These are phyloP conservation scores for Mya arenaria DNA, from an alignment of 1,140 invertebrate species.

Conservation along the genomic window DNA sequence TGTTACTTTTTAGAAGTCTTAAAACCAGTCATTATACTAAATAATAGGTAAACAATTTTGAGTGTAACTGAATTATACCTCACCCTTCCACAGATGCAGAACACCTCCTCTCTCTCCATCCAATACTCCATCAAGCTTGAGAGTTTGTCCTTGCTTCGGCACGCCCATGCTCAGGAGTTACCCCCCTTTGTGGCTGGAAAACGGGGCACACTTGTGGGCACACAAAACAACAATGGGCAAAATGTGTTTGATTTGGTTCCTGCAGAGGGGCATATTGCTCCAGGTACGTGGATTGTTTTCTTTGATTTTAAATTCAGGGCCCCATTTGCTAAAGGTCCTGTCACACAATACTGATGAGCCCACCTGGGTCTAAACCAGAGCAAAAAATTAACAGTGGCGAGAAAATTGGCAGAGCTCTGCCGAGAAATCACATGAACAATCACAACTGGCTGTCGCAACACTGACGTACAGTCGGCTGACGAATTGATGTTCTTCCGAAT, in stretches of 20 bases:
- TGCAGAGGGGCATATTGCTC: conserved; percentile 75
- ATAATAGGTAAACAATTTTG: too few relatives aligned
- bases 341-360: too few relatives aligned
- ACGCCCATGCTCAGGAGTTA: conserved; percentile 71
- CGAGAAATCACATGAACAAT: neutral
- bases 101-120: conserved; percentile 77
- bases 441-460: too few relatives aligned
- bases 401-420: neutral
- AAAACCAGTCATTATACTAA: too few relatives aligned
- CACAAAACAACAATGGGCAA: conserved; percentile 79
- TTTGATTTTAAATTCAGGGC: too few relatives aligned
- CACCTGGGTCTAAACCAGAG: too few relatives aligned
- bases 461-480: too few relatives aligned
- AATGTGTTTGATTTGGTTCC: conserved; percentile 81
- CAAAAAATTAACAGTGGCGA: neutral
- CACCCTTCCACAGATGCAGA: conserved; percentile 73
- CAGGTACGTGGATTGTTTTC: conserved; percentile 70
- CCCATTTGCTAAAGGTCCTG: too few relatives aligned
- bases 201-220: conserved; percentile 69
- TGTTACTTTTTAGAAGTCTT: too few relatives aligned
- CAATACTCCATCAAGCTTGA: conserved; percentile 78
- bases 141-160: conserved; percentile 74
- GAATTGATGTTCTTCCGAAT: too few relatives aligned
- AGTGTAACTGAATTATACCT: neutral
- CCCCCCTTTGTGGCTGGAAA: conserved; percentile 69